Evolutionary conservation across 2,888 invertebrate species (phyloP).

Genomic region (Rhimphoctona megacephalus): DNA sequence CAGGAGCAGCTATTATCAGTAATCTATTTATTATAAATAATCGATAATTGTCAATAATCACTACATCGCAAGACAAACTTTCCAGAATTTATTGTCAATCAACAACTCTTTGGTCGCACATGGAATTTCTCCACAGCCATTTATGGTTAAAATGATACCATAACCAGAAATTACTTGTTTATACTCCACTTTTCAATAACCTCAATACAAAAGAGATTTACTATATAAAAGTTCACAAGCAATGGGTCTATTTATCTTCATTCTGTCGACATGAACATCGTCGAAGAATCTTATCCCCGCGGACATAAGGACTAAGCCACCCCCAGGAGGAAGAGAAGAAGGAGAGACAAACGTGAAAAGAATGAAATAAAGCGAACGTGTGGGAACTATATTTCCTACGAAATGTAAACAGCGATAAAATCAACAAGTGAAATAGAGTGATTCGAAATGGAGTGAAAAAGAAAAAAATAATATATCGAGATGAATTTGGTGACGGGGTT

Average conservation of each 20-base stretch:
- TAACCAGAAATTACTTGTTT: slow-evolving; percentile 5
- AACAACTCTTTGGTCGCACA: not conserved
- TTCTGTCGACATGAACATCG: slow-evolving; percentile 11
- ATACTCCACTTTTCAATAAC: not conserved
- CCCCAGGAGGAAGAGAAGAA: not conserved
- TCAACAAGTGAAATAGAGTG: slow-evolving; percentile 76
- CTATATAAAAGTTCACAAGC: slow-evolving; percentile 13
- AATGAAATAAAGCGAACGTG: slow-evolving; percentile 60
- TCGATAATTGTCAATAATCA: too few relatives aligned
- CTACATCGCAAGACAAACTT: too few relatives aligned
- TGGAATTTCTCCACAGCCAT: not conserved
- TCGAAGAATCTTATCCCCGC: slow-evolving; percentile 28
- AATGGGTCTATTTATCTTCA: slow-evolving; percentile 23
- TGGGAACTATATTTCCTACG: slow-evolving; percentile 65
- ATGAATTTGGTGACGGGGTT: slow-evolving; percentile 41
- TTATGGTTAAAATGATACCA: not conserved
- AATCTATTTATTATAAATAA: too few relatives aligned
- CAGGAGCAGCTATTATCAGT: too few relatives aligned
- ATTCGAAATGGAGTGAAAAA: slow-evolving; percentile 46
- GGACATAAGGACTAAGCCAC: not conserved
- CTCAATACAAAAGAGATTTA: slow-evolving; percentile 5
- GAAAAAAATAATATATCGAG: slow-evolving; percentile 10
- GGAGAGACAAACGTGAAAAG: slow-evolving; percentile 15
- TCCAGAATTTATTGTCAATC: too few relatives aligned
- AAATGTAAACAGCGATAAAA: slow-evolving; percentile 82